These are phyloP conservation scores for Spinus olivaceus DNA, from an alignment of 2,797 vertebrate species.

Conservation along the genomic window DNA sequence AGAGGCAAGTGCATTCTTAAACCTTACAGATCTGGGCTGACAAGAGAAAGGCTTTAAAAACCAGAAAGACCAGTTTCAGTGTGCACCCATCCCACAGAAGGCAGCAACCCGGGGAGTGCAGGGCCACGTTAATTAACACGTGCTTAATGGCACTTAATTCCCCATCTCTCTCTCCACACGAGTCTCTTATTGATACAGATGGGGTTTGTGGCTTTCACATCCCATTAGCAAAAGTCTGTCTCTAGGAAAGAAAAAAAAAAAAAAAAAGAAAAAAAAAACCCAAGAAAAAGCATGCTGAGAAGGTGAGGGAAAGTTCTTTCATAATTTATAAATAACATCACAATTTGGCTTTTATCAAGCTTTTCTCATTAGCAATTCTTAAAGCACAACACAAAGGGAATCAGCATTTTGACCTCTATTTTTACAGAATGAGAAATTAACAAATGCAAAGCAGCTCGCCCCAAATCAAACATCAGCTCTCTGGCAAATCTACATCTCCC, in stretches of 20 bases:
- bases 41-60: not conserved
- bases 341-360: not conserved
- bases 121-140: not conserved
- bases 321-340: not conserved
- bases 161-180: not conserved
- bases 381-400: not conserved
- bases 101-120: not conserved
- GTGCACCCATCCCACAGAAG: not conserved
- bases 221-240: not conserved
- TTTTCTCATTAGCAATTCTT: slow-evolving; percentile 11
- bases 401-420: not conserved
- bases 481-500: not conserved
- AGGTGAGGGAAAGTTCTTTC: not conserved
- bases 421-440: not conserved
- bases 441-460: not conserved
- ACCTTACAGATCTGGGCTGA: not conserved
- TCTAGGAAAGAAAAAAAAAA: not conserved
- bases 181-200: not conserved
- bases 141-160: not conserved
- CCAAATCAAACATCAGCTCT: not conserved
- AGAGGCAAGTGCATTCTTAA: not conserved
- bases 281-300: not conserved
- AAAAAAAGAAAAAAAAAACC: no score
- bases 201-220: slow-evolving; percentile 13
- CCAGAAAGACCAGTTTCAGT: not conserved